Conservation (phyloP, 2,113 vertebrate genomes). For the Serilophus lunatus region DNA sequence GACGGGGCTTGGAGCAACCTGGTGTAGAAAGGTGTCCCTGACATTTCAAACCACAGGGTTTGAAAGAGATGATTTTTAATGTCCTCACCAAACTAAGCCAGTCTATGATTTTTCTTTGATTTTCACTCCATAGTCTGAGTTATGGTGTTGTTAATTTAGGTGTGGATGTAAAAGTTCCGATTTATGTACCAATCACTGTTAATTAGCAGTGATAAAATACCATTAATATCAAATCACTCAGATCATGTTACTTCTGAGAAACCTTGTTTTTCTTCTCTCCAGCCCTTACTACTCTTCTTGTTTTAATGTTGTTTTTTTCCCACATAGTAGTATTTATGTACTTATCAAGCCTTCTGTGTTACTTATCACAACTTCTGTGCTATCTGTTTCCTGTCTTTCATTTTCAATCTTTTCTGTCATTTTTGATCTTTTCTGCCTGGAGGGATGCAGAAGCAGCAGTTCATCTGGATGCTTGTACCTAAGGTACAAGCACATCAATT, state of each 20-base stretch:
- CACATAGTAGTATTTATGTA: not conserved
- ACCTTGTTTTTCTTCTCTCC: fast-evolving
- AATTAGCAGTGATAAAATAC: not conserved
- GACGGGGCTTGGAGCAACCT: not conserved
- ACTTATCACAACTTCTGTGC: not conserved
- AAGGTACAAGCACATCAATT: not conserved
- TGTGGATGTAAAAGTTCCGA: not conserved
- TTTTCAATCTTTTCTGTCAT: not conserved
- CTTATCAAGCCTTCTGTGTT: not conserved
- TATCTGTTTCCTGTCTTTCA: not conserved
- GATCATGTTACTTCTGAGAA: not conserved
- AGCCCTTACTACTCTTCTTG: not conserved
- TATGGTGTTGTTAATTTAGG: fast-evolving
- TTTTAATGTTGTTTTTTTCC: not conserved
- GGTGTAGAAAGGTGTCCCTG: not conserved
- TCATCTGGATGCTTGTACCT: not conserved
- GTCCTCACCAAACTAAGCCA: not conserved
- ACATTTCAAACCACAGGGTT: too few species aligned
- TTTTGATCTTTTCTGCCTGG: not conserved
- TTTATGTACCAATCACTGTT: fast-evolving
- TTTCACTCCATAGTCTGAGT: not conserved
- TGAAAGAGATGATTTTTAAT: not conserved
- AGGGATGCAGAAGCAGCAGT: fast-evolving
- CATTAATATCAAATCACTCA: not conserved
- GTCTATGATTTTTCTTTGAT: not conserved